Evolutionary conservation across 2,888 invertebrate genomes (phyloP), one percentile per base, ranked within the genome.

Genomic region (Polyommatus icarus): DNA sequence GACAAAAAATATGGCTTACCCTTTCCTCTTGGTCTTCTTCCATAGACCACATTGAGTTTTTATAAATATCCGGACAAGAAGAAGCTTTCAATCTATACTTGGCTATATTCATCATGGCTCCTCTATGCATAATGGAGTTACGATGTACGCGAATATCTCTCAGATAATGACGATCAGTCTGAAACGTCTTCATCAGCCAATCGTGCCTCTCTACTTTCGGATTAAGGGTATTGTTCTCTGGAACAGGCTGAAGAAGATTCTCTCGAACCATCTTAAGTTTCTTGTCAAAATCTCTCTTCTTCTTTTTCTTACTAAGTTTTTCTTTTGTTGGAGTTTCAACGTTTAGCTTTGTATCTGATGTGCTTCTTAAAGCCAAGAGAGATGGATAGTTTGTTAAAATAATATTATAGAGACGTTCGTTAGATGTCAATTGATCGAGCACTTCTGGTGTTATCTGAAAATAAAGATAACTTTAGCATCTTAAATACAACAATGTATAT

Each of bases 1-100:
- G 54, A 76, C 15, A 61, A 67, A 67, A 61, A 18, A 29, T 29
- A 67, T 32, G 6, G 29, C 72, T 79, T 84, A 90, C 88, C 88
- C 91, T 92, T 89, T 97, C 97, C 80, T 95, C 95, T 84, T 96
- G 96, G 83, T 96, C 96, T 78, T 96, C 96, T 79, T 96, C 96
- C 82, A 98, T 94, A 0, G 97, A 97, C 85, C 97, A 97, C 97
- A 98, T 97, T 5, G 97, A 98, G 87, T 97, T 97, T 82, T 96
- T 95, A 86, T 97, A 98, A 85, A 99, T 98, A 89, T 99, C 97
- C 0, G 99, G 99, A 87, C 98, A 98, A 73, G 98, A 98, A n/a
- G 97, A 98, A 1, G 98, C 98, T 77, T 97, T 94, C 78, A 98
- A 91, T 79, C 96, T 95, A 88, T 98, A 98, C 82, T 97, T 97